These are phyloP conservation scores for Omphaloscelis lunosa DNA, from an alignment of 2,888 invertebrate species.

Conservation along the genomic window DNA sequence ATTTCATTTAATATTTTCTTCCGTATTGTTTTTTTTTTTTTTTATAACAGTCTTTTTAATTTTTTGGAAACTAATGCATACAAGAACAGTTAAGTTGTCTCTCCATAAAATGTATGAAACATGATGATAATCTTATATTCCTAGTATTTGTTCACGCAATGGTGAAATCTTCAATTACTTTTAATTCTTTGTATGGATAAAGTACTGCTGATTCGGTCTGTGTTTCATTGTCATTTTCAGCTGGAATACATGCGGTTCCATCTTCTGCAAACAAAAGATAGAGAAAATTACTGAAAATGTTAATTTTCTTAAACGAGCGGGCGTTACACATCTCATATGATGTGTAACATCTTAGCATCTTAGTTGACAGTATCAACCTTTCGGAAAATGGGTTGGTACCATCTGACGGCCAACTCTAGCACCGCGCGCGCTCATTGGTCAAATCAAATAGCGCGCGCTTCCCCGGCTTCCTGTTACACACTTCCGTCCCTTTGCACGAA, in stretches of 20 bases:
- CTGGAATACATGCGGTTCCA: constrained; percentile 72
- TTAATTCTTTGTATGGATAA: constrained; percentile 81
- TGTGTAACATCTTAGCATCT: too few species aligned
- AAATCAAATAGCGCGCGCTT: too few species aligned
- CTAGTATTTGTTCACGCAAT: constrained; percentile 61
- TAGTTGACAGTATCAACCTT: too few species aligned
- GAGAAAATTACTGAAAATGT: neutral
- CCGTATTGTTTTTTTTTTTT: neutral
- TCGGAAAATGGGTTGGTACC: too few species aligned
- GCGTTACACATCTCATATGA: too few species aligned
- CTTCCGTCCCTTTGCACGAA: too few species aligned
- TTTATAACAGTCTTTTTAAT: constrained; percentile 34
- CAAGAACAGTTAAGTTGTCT: constrained; percentile 10
- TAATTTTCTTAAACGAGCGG: too few species aligned
- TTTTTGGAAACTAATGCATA: constrained; percentile 3
- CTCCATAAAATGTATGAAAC: constrained; percentile 4
- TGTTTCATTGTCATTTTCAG: constrained; percentile 78
- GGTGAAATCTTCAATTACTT: constrained; percentile 80
- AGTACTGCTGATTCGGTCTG: constrained; percentile 80
- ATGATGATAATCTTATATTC: constrained; percentile 42
- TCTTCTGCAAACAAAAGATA: constrained; percentile 65
- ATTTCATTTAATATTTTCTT: neutral
- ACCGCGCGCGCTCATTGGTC: too few species aligned
- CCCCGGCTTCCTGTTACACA: too few species aligned
- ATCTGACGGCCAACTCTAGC: too few species aligned